A percentile compares a stretch with the other conserved stretches of the same genome.
phyloP scores from a whole-genome alignment of 2,113 vertebrate genomes.

The Ia io region DNA sequence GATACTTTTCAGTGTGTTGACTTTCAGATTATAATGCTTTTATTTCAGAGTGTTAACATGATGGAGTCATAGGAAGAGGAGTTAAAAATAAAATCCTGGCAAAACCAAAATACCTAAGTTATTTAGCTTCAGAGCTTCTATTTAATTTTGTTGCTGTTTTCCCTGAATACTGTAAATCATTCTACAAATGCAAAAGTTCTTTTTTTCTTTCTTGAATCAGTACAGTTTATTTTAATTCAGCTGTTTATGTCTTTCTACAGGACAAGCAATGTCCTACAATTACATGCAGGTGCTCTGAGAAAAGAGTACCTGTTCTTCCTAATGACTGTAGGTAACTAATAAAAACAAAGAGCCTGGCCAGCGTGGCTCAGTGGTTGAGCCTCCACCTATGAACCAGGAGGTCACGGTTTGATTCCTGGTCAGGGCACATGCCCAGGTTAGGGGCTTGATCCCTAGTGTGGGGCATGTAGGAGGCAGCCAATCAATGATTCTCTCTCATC shows the following conservation, averaged over 20 bases:
- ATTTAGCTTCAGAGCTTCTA: slow-evolving; percentile 52
- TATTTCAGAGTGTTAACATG: slow-evolving; percentile 60
- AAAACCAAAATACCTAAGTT: background rate
- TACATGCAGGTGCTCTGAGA: slow-evolving; percentile 27
- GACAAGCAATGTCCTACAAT: slow-evolving; percentile 76
- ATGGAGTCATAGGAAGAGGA: slow-evolving; percentile 29
- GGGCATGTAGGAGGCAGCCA: no score
- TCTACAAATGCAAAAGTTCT: slow-evolving; percentile 23
- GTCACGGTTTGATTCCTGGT: no score
- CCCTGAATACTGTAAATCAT: slow-evolving; percentile 58
- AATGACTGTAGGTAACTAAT: background rate
- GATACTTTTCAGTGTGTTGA: slow-evolving; percentile 43
- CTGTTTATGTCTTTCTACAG: slow-evolving; percentile 72
- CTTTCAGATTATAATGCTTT: slow-evolving; percentile 56
- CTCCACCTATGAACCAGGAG: no score
- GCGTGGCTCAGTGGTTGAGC: no score
- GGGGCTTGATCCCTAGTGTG: no score
- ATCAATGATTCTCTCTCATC: no score
- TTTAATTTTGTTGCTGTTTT: slow-evolving; percentile 2
- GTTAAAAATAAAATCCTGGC: slow-evolving; percentile 28
- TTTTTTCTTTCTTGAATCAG: slow-evolving; percentile 45
- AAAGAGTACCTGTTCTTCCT: background rate
- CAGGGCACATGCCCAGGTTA: no score
- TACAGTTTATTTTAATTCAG: slow-evolving; percentile 70
- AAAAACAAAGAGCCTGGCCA: background rate